phyloP scores from a whole-genome alignment of 2,888 invertebrate species.

The Mylabris sibirica region DNA sequence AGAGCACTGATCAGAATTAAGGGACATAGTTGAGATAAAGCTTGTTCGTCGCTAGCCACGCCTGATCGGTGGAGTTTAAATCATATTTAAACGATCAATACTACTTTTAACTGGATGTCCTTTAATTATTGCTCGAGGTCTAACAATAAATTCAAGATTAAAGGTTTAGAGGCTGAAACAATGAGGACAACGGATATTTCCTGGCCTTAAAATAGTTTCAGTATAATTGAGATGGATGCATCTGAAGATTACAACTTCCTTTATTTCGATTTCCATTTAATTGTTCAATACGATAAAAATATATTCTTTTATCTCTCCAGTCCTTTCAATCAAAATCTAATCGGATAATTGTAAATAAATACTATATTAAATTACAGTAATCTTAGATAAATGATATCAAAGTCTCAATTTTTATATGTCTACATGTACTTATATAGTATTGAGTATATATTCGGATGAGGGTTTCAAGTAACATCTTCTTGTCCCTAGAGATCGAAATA shows the following conservation, averaged over 20 bases:
- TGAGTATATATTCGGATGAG: constrained; percentile 33
- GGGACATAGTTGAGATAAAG: no score
- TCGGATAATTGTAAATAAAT: constrained; percentile 7
- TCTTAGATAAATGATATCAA: neutral
- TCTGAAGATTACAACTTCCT: constrained; percentile 6
- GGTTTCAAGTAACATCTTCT: constrained; percentile 29
- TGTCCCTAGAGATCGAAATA: constrained; percentile 50
- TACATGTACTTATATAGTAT: constrained; percentile 14
- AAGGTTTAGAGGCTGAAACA: no score
- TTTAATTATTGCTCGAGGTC: no score
- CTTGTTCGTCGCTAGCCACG: no score
- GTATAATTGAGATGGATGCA: constrained; percentile 31
- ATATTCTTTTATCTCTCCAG: no score
- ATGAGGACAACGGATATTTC: no score
- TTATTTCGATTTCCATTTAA: neutral
- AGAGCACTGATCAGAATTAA: no score
- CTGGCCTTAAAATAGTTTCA: constrained; percentile 21
- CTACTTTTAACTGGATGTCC: no score
- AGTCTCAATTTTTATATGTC: constrained; percentile 2
- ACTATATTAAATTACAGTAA: neutral
- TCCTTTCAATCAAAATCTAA: neutral
- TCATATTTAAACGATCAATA: no score
- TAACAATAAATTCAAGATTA: no score
- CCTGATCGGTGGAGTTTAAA: no score
- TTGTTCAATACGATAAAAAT: constrained; percentile 13